Evolutionary conservation across 1,140 invertebrate species (phyloP).

Genomic region (Bursaphelenchus mucronatus): DNA sequence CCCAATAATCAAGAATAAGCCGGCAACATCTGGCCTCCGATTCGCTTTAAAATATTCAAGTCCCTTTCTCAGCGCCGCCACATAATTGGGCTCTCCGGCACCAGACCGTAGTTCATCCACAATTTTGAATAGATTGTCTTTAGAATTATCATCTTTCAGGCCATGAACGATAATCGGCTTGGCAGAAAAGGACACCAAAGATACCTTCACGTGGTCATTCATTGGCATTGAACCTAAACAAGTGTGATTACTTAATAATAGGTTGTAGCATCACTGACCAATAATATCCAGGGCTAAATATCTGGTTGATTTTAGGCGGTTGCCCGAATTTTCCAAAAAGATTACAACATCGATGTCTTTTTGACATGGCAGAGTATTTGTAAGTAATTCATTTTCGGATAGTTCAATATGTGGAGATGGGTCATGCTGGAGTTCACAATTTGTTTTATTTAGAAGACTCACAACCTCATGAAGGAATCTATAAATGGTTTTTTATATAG

Average conservation of each 20-base stretch:
- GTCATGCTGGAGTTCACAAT: no score
- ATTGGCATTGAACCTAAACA: slow-evolving; percentile 43
- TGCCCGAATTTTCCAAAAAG: no score
- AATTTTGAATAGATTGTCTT: slow-evolving; percentile 31
- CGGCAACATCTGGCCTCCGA: slow-evolving; percentile 33
- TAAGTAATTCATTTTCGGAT: no score
- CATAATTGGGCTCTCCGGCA: slow-evolving; percentile 38
- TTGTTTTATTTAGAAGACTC: no score
- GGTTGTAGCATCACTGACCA: slow-evolving; percentile 24
- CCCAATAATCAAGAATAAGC: slow-evolving; percentile 44
- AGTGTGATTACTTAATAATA: no score
- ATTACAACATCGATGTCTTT: no score
- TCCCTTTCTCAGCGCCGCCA: slow-evolving; percentile 33
- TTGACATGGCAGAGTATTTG: no score
- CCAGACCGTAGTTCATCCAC: slow-evolving; percentile 40
- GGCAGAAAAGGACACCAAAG: slow-evolving; percentile 39
- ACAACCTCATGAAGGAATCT: no score
- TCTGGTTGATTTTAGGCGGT: not conserved
- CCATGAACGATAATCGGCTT: slow-evolving; percentile 36
- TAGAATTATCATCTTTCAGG: slow-evolving; percentile 37
- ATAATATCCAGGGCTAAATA: slow-evolving; percentile 49
- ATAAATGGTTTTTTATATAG: slow-evolving; percentile 10
- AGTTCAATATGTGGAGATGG: no score
- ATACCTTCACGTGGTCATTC: slow-evolving; percentile 33
- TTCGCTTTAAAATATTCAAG: slow-evolving; percentile 42